A percentile compares a stretch with the other conserved stretches of the same genome.
Conservation (phyloP, 1,140 invertebrate species). For the Diabrotica virgifera region DNA sequence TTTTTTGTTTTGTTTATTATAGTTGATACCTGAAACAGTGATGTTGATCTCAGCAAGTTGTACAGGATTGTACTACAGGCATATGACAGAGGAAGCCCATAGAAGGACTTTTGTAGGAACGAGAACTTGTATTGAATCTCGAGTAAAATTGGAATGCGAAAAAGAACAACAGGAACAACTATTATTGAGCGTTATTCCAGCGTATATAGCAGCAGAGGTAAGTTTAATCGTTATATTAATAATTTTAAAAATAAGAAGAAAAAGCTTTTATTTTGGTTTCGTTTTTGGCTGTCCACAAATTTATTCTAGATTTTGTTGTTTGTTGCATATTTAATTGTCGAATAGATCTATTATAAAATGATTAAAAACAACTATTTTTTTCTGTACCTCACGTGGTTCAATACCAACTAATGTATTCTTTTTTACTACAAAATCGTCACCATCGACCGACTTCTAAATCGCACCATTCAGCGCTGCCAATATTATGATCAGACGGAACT, state of each 20-base stretch:
- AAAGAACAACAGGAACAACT: conserved; percentile 89
- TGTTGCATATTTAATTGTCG: too few relatives aligned
- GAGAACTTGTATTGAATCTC: conserved; percentile 84
- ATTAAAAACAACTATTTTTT: too few relatives aligned
- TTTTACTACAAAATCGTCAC: too few relatives aligned
- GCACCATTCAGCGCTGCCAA: too few relatives aligned
- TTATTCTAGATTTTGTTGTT: too few relatives aligned
- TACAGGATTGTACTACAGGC: conserved; percentile 82
- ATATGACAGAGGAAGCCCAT: conserved; percentile 80
- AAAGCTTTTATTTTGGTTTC: too few relatives aligned
- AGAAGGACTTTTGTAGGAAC: conserved; percentile 83
- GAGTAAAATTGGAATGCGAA: conserved; percentile 89
- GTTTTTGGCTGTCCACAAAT: too few relatives aligned
- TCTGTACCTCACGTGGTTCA: too few relatives aligned
- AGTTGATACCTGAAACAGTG: conserved; percentile 74
- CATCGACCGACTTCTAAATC: too few relatives aligned
- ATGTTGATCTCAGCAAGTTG: conserved; percentile 73
- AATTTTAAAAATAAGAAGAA: neutral
- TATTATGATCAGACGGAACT: too few relatives aligned
- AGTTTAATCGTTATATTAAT: conserved; percentile 45
- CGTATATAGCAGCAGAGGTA: conserved; percentile 87
- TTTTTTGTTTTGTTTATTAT: conserved; percentile 27
- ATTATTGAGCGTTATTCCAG: conserved; percentile 87
- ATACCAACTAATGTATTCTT: too few relatives aligned
- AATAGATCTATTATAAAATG: too few relatives aligned